Evolutionary conservation across 2,797 vertebrate species (phyloP).

Genomic region (Oryzias dopingdopingensis): DNA sequence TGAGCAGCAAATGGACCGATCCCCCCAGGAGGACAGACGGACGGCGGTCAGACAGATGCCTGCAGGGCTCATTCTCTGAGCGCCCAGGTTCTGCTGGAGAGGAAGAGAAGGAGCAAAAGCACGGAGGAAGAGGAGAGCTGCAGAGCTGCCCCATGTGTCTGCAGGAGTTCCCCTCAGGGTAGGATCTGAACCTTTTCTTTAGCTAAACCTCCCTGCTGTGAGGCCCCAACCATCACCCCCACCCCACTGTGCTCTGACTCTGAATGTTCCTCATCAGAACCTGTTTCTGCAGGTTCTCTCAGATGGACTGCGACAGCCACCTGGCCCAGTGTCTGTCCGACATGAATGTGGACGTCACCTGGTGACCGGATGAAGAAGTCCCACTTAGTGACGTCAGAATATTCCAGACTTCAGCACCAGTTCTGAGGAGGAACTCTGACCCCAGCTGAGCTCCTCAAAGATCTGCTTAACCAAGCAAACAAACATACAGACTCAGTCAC

Average conservation of each 20-base stretch:
- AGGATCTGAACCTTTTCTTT: slow-evolving; percentile 46
- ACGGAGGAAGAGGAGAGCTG: slow-evolving; percentile 34
- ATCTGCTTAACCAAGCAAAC: slow-evolving; percentile 22
- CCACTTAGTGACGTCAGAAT: too few species aligned
- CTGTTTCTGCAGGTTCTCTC: slow-evolving; percentile 77
- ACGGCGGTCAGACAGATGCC: neutral
- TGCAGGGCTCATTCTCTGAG: neutral
- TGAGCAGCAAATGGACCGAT: neutral
- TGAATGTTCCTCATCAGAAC: slow-evolving; percentile 1
- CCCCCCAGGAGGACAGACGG: neutral
- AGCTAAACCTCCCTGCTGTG: neutral
- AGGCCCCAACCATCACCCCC: too few species aligned
- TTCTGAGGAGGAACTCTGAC: too few species aligned
- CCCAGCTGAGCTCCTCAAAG: slow-evolving; percentile 26
- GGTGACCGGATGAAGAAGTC: slow-evolving; percentile 71
- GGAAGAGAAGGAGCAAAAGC: slow-evolving; percentile 13
- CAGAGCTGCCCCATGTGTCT: slow-evolving; percentile 88
- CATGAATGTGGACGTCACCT: slow-evolving; percentile 82
- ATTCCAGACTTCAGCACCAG: too few species aligned
- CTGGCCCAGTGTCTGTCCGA: slow-evolving; percentile 90
- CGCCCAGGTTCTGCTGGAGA: slow-evolving; percentile 1
- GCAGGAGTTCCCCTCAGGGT: slow-evolving; percentile 77
- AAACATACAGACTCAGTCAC: slow-evolving; percentile 40
- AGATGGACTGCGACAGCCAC: slow-evolving; percentile 86
- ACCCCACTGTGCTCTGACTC: neutral